A percentile compares a stretch with the other conserved stretches of the same genome.
Conservation (phyloP, 2,888 invertebrate genomes). For the Trichopria drosophilae region DNA sequence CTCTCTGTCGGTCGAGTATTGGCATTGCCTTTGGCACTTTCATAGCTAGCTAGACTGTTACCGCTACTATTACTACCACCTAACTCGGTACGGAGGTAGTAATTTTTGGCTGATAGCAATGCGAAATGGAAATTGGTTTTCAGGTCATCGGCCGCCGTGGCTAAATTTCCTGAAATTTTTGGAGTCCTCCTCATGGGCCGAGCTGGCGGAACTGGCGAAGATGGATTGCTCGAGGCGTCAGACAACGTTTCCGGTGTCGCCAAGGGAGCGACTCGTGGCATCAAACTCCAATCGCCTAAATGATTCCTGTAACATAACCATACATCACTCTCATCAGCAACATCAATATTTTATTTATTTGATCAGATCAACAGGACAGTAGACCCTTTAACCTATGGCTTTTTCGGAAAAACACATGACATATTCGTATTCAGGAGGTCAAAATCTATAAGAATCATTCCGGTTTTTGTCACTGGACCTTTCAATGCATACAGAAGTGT, state of each 20-base stretch:
- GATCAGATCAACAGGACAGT: too few relatives aligned
- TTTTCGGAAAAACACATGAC: too few relatives aligned
- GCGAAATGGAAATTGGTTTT: constrained; percentile 59
- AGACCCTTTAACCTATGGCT: too few relatives aligned
- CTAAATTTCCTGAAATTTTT: constrained; percentile 67
- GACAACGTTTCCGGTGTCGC: constrained; percentile 83
- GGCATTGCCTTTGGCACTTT: constrained; percentile 48
- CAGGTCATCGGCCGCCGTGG: constrained; percentile 69
- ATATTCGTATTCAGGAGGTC: too few relatives aligned
- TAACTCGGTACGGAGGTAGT: constrained; percentile 46
- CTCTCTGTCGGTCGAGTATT: constrained; percentile 53
- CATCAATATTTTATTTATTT: too few relatives aligned
- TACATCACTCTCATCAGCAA: too few relatives aligned
- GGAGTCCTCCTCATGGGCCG: constrained; percentile 68
- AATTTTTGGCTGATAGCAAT: constrained; percentile 55
- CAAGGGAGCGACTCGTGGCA: constrained; percentile 68
- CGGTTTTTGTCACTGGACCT: too few relatives aligned
- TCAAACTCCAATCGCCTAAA: constrained; percentile 52
- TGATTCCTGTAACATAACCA: too few relatives aligned
- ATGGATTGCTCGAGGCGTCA: constrained; percentile 77
- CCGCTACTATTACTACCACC: constrained; percentile 48
- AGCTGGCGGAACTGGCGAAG: constrained; percentile 66
- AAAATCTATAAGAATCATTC: too few relatives aligned
- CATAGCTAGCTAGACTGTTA: constrained; percentile 54
- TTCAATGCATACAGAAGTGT: too few relatives aligned